These are phyloP conservation scores for Oreochromis grahami DNA, from an alignment of 2,797 vertebrate genomes.

Conservation along the genomic window DNA sequence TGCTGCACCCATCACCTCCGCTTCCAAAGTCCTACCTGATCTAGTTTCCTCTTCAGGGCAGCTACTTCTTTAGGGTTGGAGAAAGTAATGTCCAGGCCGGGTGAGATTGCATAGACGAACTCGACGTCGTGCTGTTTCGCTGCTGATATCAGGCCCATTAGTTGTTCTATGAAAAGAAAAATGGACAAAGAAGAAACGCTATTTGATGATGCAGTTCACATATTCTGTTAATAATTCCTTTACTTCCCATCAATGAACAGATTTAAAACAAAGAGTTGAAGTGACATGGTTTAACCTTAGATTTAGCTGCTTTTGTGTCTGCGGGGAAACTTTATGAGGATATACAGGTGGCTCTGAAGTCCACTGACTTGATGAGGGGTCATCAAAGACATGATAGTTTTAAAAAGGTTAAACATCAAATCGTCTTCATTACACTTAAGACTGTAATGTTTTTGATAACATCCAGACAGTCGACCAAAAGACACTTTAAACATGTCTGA, in stretches of 20 bases:
- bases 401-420: background rate
- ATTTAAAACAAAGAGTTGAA: background rate
- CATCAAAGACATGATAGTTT: background rate
- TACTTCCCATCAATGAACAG: background rate
- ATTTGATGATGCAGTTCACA: background rate
- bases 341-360: background rate
- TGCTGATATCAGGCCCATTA: conserved; percentile 88
- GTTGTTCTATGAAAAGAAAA: conserved; percentile 79
- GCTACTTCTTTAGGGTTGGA: conserved; percentile 92
- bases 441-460: conserved; percentile 1
- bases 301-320: background rate
- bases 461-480: background rate
- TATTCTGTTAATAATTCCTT: background rate
- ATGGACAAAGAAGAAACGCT: background rate
- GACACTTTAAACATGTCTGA: background rate
- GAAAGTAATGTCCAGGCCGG: conserved; percentile 96
- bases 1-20: background rate
- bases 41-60: conserved; percentile 91
- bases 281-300: background rate
- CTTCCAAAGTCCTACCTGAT: conserved; percentile 81
- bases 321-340: background rate
- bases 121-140: conserved; percentile 87
- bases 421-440: background rate
- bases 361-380: background rate
- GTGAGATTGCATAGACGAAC: conserved; percentile 96